A percentile compares a stretch with the other conserved stretches of the same genome.
Evolutionary conservation across 2,113 vertebrate genomes (phyloP).

Genomic region (Pelecanoides urinatrix): DNA sequence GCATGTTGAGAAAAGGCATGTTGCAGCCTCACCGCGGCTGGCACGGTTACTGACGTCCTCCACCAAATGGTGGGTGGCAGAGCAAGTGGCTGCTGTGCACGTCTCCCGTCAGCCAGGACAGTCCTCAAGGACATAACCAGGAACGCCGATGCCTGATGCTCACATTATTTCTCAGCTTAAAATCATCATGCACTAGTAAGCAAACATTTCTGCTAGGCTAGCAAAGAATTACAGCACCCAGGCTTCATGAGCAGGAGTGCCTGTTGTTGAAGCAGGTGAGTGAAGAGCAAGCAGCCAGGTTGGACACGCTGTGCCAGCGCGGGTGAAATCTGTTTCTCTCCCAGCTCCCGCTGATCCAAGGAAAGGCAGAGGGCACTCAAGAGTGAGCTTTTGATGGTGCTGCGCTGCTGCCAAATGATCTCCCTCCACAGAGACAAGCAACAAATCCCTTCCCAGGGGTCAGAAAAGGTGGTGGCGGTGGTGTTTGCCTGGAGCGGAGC

Average conservation of each 20-base stretch:
- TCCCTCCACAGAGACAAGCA: background rate
- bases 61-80: background rate
- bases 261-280: background rate
- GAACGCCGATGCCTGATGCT: background rate
- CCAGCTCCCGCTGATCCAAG: background rate
- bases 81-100: rapidly evolving
- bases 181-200: background rate
- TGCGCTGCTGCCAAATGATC: background rate
- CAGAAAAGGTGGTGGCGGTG: background rate
- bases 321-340: background rate
- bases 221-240: background rate
- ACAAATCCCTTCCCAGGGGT: background rate
- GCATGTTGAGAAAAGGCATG: background rate
- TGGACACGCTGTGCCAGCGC: rapidly evolving
- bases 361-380: background rate
- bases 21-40: background rate
- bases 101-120: rapidly evolving
- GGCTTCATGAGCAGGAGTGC: rapidly evolving
- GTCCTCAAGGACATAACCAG: background rate
- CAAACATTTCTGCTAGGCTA: background rate
- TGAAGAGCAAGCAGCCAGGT: background rate
- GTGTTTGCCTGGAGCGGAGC: background rate
- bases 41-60: rapidly evolving
- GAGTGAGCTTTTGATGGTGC: background rate
- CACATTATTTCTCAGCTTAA: background rate